Base-by-base conservation (phyloP, 2,113 vertebrate species). In the Cacatua alba region DNA sequence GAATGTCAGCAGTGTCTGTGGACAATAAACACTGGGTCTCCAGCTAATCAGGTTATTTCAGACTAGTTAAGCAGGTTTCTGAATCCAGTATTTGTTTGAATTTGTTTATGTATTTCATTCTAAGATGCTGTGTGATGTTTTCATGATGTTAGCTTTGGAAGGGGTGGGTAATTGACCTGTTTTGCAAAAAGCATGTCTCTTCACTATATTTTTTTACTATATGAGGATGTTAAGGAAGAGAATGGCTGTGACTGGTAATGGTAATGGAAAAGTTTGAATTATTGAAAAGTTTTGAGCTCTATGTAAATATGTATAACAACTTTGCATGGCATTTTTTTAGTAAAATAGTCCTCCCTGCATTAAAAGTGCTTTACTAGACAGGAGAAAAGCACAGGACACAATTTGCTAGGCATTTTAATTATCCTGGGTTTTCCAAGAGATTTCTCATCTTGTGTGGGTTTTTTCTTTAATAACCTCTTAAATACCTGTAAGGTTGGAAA, bases 401-500 rank as follows among this genome's bases (percentile, higher is more conserved):
- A 82, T 11, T 83, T 35, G 46, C 59, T 10, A 26, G 48, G 86
- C 33, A 52, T 96, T 98, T 97, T 97, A 98, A 97, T 97, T 97
- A 97, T 95, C 91, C 86, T 55, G 85, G 89, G 87, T 97, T 97
- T 96, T 96, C 84, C 51, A 72, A 82, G 96, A 88, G 94, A 93
- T 88, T 97, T 97, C 95, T 98, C 96, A 92, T 98, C 97, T 97
- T 95, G 93, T 97, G 97, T 93, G 92, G 91, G 86, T 97, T 96
- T 97, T 97, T 96, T 92, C 92, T 96, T 96, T 94, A 96, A 95
- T 97, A 98, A 97, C 97, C 97, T 97, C 97, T 57, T 94, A 96
- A 96, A 98, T 98, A 97, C 97, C 97, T 97, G 96, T 85, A 97
- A 98, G 96, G 57, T 97, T 96, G 77, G 91, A 69, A 92, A 90